Conservation (phyloP, 2,113 vertebrate species). For the Percopsis transmontana region DNA sequence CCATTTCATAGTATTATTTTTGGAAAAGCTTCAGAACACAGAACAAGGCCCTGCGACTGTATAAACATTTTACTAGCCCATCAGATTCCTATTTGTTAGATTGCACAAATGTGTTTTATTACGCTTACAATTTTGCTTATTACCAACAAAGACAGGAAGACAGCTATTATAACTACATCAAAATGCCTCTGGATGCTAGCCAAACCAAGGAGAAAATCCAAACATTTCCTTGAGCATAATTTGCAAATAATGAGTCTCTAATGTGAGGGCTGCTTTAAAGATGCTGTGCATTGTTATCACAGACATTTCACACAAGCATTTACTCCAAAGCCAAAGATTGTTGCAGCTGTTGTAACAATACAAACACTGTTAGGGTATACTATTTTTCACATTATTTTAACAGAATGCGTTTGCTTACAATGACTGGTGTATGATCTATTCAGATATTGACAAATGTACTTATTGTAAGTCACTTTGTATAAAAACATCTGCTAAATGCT, state of each 20-base stretch:
- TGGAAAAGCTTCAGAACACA: not conserved
- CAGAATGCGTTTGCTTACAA: no score
- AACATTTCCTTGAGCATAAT: not conserved
- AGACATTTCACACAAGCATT: not conserved
- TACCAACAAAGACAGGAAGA: not conserved
- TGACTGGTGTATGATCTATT: no score
- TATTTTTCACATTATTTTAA: no score
- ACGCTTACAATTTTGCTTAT: no score
- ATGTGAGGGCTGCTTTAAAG: not conserved
- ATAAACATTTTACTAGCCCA: no score
- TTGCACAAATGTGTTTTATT: not conserved
- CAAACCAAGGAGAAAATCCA: not conserved
- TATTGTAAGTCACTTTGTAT: no score
- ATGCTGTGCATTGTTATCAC: conserved; percentile 14
- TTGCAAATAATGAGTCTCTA: not conserved
- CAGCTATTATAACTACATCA: not conserved
- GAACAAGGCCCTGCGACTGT: not conserved
- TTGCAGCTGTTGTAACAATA: no score
- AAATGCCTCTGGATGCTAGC: not conserved
- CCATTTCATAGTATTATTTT: not conserved
- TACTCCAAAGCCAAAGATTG: no score
- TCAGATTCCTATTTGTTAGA: no score
- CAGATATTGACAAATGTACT: no score
- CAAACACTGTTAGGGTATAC: no score
- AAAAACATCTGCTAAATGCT: no score